phyloP scores from a whole-genome alignment of 2,888 invertebrate genomes.

The Villa cingulata region DNA sequence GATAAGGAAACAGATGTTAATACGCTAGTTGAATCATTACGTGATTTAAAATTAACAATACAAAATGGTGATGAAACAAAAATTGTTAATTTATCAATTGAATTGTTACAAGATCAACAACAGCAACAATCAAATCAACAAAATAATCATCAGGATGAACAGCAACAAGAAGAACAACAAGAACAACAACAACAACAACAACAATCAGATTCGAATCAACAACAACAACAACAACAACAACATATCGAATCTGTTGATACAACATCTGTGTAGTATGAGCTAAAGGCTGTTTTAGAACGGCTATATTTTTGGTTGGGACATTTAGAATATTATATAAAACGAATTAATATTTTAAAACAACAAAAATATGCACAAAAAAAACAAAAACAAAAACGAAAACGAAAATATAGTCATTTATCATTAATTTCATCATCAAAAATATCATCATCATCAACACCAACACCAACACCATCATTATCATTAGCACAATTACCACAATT shows the following conservation, averaged over 20 bases:
- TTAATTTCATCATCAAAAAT: too few species aligned
- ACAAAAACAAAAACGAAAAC: too few species aligned
- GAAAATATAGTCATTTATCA: background rate
- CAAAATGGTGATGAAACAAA: conserved; percentile 15
- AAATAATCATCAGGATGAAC: conserved; percentile 9
- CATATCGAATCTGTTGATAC: conserved; percentile 34
- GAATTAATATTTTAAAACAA: conserved; percentile 22
- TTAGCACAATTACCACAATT: too few species aligned
- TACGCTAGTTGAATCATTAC: conserved; percentile 30
- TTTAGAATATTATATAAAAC: conserved; percentile 28
- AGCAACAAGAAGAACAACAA: conserved; percentile 12
- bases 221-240: conserved; percentile 12
- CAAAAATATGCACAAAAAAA: too few species aligned
- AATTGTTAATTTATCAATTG: conserved; percentile 16
- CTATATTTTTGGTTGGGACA: conserved; percentile 31
- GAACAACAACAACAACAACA: conserved; percentile 17
- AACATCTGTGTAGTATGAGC: conserved; percentile 34
- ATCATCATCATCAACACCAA: too few species aligned
- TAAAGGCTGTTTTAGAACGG: conserved; percentile 22
- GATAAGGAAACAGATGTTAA: conserved; percentile 31
- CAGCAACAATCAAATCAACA: conserved; percentile 11
- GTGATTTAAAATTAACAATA: conserved; percentile 26
- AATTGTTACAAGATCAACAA: conserved; percentile 10
- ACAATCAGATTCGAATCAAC: too few species aligned
- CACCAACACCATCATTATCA: too few species aligned